These are phyloP conservation scores for Cloeon dipterum DNA, from an alignment of 2,888 invertebrate species.

Conservation along the genomic window DNA sequence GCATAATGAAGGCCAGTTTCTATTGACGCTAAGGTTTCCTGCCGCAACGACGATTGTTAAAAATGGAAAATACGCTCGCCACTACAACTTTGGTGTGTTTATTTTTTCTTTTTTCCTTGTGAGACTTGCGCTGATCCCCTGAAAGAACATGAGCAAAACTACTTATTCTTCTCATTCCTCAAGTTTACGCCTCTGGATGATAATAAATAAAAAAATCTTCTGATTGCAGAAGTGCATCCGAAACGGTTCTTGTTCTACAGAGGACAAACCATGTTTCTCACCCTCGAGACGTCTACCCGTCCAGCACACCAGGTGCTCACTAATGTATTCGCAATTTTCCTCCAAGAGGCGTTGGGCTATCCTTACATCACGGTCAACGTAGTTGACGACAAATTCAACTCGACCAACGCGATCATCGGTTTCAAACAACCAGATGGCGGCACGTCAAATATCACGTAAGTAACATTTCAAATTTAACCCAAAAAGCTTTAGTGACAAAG, in stretches of 20 bases:
- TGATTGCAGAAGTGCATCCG: slow-evolving; percentile 22
- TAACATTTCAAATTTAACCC: slow-evolving; percentile 1
- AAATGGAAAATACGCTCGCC: no score
- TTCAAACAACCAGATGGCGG: slow-evolving; percentile 15
- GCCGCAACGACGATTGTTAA: no score
- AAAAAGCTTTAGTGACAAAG: background rate
- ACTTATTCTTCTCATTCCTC: no score
- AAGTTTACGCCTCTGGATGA: no score
- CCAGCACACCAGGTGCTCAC: slow-evolving; percentile 30
- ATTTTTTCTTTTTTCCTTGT: no score
- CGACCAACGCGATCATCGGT: slow-evolving; percentile 16
- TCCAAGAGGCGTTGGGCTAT: slow-evolving; percentile 26
- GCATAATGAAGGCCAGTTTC: no score
- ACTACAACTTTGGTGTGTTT: no score
- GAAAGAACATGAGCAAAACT: no score
- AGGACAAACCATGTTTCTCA: slow-evolving; percentile 19
- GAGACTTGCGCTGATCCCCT: no score
- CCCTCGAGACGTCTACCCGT: slow-evolving; percentile 27
- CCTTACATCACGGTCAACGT: slow-evolving; percentile 18
- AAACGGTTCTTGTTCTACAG: slow-evolving; percentile 20
- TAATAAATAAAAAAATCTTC: no score
- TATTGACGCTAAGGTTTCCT: no score
- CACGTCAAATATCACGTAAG: slow-evolving; percentile 15
- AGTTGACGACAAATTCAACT: slow-evolving; percentile 21
- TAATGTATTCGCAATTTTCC: slow-evolving; percentile 30